Evolutionary conservation across 1,140 invertebrate species (phyloP), one percentile per base, ranked within the genome.

Genomic region (Araneus ventricosus): DNA sequence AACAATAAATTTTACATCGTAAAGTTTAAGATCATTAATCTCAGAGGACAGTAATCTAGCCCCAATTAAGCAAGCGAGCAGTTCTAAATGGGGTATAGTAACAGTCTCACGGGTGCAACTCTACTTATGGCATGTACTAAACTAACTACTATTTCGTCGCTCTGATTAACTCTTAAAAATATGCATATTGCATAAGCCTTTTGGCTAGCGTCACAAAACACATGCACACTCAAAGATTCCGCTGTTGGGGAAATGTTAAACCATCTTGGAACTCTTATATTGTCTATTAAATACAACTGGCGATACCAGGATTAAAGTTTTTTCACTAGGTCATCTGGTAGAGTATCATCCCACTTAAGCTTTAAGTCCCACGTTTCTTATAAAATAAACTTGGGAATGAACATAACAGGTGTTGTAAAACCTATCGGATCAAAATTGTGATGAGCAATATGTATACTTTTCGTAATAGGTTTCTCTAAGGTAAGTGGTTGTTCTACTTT

Each of bases 1-100:
- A 90, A 93, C 39, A 91, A 59, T 91, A 41, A 27, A 63, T 82
- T 41, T 34, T 20, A 82, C 59, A 79, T 79, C 75, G 8, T 30
- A 37, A 79, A 27, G 24, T 3, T 79, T 4, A 27, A 70, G 30
- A 70, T 45, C 41, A 7, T 8, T 45, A 10, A 45, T 10, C 41
- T 4, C 8, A 45, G 41, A 8, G 1, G 6, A 45, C 41, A 45
- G 41, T 45, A 45, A 45, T 45, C 6, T 45, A 45, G 6, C 41
- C 6, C 41, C 5, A 8, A 45, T 45, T 45, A 45, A 45, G 1
- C 6, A 45, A 45, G 41, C 41, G 10, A 45, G 6, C 41, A 45
- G 8, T 45, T 45, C 41, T 45, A 45, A 45, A 45, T 10, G 41
- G 10, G 41, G 41, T 45, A 45, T 45, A 10, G 41, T 8, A 10